Conservation (phyloP, 2,888 invertebrate genomes). For the Plebejus argus region DNA sequence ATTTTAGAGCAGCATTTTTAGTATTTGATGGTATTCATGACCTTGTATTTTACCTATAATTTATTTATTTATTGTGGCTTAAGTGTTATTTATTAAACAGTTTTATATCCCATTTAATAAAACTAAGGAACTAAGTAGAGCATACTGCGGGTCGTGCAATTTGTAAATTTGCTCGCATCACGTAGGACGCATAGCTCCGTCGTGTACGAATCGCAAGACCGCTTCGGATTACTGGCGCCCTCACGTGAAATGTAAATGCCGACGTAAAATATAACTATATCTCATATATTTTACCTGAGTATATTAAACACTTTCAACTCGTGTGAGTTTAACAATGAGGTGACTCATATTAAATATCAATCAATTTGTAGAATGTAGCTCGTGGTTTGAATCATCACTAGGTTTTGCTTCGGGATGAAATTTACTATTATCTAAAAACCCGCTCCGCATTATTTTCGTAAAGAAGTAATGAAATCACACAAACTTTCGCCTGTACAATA, state of each 20-base stretch:
- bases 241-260: conserved; percentile 29
- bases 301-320: not conserved
- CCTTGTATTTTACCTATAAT: too few relatives aligned
- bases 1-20: too few relatives aligned
- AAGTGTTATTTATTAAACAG: too few relatives aligned
- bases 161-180: conserved; percentile 54
- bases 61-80: too few relatives aligned
- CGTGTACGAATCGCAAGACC: conserved; percentile 59
- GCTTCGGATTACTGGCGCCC: conserved; percentile 52
- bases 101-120: too few relatives aligned
- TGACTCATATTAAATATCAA: not conserved
- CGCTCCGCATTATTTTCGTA: too few relatives aligned
- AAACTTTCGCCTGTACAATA: too few relatives aligned
- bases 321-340: not conserved
- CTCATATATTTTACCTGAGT: not conserved
- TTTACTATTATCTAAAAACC: too few relatives aligned
- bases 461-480: too few relatives aligned
- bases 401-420: too few relatives aligned
- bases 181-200: conserved; percentile 57
- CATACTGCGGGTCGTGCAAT: conserved; percentile 39
- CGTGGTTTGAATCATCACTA: too few relatives aligned
- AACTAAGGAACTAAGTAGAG: conserved; percentile 45
- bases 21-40: too few relatives aligned
- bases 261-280: not conserved
- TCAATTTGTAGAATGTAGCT: not conserved